Evolutionary conservation across 2,888 invertebrate species (phyloP), one percentile per base, ranked within the genome.

Genomic region (Drosophila antonietae): DNA sequence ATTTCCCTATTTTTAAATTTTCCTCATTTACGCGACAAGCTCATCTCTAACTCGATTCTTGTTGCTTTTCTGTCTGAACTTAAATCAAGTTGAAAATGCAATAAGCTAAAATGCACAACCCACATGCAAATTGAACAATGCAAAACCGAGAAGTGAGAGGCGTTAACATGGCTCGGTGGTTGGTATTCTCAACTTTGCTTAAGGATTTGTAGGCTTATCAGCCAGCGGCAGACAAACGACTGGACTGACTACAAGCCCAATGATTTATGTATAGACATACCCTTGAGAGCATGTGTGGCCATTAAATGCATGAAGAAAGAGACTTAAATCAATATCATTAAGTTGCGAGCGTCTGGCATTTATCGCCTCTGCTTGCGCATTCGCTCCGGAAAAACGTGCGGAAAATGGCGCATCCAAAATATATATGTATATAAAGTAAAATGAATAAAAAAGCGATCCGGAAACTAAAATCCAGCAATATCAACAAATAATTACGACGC

Each of bases 391-490:
- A 76, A 77, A 70, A 49, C 68, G 56, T 73, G 83, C 74, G 70
- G 78, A 83, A 88, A 80, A 84, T 81, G 70, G 75, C 87, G 81
- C 79, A 77, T 79, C 80, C 66, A 70, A 73, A 59, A 82, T 49
- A 41, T 28, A 53, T 37, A 18, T n/a, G 18, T n/a, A 9, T n/a
- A 18, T 31, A 9, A 9, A 28, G n/a, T 15, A 49, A 2, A 31
- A 5, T n/a, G 23, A 18, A 14, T 18, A 18, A 55, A 35, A 35
- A 55, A 56, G 39, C 59, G 52, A 49, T 68, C 72, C 76, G 87
- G 89, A 87, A 81, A 69, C 68, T 68, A 51, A 73, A 80, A 61
- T 51, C 60, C 51, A 53, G 57, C 57, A 67, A 63, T 68, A 76
- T 69, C 71, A 73, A 75, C 70, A 83, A 68, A 74, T 63, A 75